Conservation (phyloP, 2,888 invertebrate species). For the Quadriops clusia region DNA sequence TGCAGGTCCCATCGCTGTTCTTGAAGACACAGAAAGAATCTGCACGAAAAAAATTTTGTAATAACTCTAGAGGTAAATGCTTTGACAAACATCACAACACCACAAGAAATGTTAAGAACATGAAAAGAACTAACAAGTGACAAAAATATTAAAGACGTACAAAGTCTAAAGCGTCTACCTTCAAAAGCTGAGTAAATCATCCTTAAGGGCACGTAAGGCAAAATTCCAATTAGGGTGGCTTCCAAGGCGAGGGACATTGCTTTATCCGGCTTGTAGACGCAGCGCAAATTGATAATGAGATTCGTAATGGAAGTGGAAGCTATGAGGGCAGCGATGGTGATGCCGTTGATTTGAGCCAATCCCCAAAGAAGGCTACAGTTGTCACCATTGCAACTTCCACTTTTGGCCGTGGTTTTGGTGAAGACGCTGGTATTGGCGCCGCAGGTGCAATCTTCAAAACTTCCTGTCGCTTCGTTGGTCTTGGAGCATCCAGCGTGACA, state of each 20-base stretch:
- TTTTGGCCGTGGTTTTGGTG: slow-evolving; percentile 30
- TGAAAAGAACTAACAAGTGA: too few species aligned
- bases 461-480: slow-evolving; percentile 33
- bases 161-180: slow-evolving; percentile 29
- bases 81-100: too few species aligned
- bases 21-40: slow-evolving; percentile 22
- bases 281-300: slow-evolving; percentile 42
- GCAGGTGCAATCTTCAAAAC: slow-evolving; percentile 41
- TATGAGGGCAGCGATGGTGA: slow-evolving; percentile 25
- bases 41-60: slow-evolving; percentile 11
- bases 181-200: slow-evolving; percentile 48
- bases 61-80: slow-evolving; percentile 2
- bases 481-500: slow-evolving; percentile 59
- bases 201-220: slow-evolving; percentile 51
- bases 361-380: slow-evolving; percentile 41
- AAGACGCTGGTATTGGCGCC: slow-evolving; percentile 25
- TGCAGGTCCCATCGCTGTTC: slow-evolving; percentile 19
- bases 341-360: slow-evolving; percentile 29
- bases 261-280: slow-evolving; percentile 49
- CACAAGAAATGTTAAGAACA: too few species aligned
- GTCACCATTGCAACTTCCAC: slow-evolving; percentile 43
- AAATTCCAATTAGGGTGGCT: slow-evolving; percentile 41
- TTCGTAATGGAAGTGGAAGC: slow-evolving; percentile 39
- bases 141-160: not conserved
- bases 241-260: slow-evolving; percentile 47